phyloP scores from a whole-genome alignment of 1,140 invertebrate species.

The Globodera ellingtonae region DNA sequence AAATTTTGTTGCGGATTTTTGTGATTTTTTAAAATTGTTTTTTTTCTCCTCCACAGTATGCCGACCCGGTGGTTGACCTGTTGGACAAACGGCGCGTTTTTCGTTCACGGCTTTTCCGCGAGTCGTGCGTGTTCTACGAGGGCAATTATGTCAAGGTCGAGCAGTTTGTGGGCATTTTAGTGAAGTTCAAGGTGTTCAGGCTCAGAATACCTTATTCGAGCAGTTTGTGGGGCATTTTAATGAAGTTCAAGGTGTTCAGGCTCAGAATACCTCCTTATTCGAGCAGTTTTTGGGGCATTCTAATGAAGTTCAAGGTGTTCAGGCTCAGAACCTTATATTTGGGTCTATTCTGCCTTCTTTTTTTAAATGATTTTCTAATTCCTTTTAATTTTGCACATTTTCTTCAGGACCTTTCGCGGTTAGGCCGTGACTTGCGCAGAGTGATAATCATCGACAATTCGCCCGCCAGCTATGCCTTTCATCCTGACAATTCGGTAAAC shows the following conservation, averaged over 20 bases:
- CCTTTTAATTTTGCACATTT: constrained; percentile 53
- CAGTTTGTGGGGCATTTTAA: constrained; percentile 57
- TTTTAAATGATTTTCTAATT: background rate
- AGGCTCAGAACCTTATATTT: background rate
- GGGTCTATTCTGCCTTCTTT: no score
- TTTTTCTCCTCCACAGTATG: constrained; percentile 75
- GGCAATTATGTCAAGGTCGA: constrained; percentile 92
- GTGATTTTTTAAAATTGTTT: background rate
- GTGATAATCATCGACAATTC: constrained; percentile 99
- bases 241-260: constrained; percentile 26
- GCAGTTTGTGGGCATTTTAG: background rate
- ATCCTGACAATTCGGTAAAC: constrained; percentile 98
- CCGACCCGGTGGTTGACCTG: constrained; percentile 97
- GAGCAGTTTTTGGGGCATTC: constrained; percentile 52
- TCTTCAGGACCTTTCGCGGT: constrained; percentile 82
- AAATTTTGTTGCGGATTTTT: no score
- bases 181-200: no score
- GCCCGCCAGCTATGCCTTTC: constrained; percentile 98
- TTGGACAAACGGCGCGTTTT: constrained; percentile 95
- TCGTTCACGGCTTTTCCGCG: constrained; percentile 86
- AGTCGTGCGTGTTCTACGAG: constrained; percentile 98
- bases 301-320: constrained; percentile 36
- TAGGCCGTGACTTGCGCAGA: constrained; percentile 91
- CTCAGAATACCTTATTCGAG: background rate
- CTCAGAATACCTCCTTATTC: background rate